Evolutionary conservation across 2,797 vertebrate genomes (phyloP).

Genomic region (Girardinus metallicus): DNA sequence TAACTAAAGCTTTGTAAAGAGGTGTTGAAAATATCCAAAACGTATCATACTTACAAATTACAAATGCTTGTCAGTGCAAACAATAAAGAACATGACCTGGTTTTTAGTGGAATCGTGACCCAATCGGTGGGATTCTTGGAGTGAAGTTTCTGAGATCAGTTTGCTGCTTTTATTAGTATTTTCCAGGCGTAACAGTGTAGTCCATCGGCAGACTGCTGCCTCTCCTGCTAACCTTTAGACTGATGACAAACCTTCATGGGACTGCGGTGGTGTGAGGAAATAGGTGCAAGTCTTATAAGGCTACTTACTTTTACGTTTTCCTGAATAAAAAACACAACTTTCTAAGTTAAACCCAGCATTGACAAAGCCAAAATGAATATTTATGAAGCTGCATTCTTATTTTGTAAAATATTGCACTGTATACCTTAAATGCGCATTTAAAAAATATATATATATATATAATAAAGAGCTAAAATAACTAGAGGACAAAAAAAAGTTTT

Average conservation of each 20-base stretch:
- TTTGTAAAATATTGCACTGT: not conserved
- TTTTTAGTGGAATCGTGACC: not conserved
- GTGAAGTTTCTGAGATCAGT: not conserved
- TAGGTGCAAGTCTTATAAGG: not conserved
- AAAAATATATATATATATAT: not conserved
- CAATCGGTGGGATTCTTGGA: not conserved
- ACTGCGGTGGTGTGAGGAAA: not conserved
- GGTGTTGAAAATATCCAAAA: not conserved
- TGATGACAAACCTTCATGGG: not conserved
- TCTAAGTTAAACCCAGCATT: not conserved
- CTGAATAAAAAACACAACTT: conserved; percentile 7
- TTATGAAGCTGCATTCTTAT: conserved; percentile 2
- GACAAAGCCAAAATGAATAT: not conserved
- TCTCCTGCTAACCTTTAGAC: not conserved
- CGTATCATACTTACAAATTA: not conserved
- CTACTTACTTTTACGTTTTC: not conserved
- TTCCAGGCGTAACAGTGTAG: not conserved
- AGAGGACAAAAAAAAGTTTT: conserved; percentile 47
- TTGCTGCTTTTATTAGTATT: not conserved
- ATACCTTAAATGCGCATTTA: conserved; percentile 14
- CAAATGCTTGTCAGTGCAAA: not conserved
- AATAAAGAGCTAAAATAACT: conserved; percentile 24
- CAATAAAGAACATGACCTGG: not conserved
- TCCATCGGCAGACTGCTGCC: conserved; percentile 9
- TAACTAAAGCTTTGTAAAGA: not conserved